Evolutionary conservation across 2,113 vertebrate genomes (phyloP).

Genomic region (Apteryx mantelli): DNA sequence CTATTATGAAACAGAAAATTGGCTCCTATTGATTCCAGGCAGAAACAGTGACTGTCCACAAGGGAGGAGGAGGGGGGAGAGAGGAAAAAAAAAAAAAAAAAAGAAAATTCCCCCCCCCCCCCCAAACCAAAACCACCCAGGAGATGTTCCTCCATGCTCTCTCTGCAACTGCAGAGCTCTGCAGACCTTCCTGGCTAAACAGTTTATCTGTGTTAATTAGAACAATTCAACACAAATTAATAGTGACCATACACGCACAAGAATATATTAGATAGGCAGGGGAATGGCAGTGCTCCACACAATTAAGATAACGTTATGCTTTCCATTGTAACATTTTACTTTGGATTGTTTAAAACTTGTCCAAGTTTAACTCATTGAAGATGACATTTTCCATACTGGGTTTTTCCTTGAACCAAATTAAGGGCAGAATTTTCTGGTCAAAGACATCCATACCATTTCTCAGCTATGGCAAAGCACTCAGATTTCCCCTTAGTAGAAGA

Average conservation of each 20-base stretch:
- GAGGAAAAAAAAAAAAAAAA: background rate
- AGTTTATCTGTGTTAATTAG: constrained; percentile 8
- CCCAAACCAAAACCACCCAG: background rate
- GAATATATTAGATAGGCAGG: background rate
- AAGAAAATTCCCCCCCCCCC: background rate
- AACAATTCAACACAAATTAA: constrained; percentile 50
- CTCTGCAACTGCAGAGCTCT: background rate
- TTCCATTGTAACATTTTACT: background rate
- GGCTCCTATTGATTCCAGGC: background rate
- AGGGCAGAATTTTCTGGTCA: background rate
- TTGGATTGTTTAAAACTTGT: background rate
- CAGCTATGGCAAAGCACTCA: background rate
- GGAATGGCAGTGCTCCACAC: background rate
- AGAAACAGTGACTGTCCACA: constrained; percentile 17
- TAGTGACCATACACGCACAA: constrained; percentile 12
- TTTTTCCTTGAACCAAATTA: background rate
- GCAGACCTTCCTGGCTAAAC: background rate
- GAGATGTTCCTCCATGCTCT: background rate
- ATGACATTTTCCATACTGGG: background rate
- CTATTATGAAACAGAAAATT: constrained; percentile 58
- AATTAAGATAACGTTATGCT: background rate
- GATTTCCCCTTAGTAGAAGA: background rate
- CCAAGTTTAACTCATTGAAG: background rate
- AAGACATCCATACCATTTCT: background rate
- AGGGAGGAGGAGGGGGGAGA: background rate